Percentiles rank a stretch among this genome's conserved stretches.
These are phyloP conservation scores for Morone chrysops DNA, from an alignment of 2,113 vertebrate species.

Conservation along the genomic window DNA sequence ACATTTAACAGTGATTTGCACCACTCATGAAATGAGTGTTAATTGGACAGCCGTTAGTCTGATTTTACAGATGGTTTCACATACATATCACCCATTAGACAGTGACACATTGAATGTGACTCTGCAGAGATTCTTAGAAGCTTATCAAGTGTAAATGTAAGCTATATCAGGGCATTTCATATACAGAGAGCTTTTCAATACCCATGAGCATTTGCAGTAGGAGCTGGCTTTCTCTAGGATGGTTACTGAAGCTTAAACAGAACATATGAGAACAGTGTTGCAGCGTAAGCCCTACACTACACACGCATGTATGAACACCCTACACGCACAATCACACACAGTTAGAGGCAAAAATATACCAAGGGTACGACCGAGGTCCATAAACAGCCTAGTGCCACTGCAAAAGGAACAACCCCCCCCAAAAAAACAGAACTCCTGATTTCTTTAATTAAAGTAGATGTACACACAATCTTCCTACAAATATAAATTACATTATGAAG, in stretches of 20 bases:
- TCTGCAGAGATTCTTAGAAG: not conserved
- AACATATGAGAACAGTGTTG: conserved; percentile 57
- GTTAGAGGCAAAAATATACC: conserved; percentile 37
- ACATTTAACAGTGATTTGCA: not conserved
- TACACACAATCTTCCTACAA: too few species aligned
- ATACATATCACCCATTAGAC: conserved; percentile 5
- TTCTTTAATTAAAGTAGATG: not conserved
- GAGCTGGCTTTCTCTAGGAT: conserved; percentile 36
- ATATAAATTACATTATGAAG: not conserved
- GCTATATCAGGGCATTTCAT: conserved; percentile 6
- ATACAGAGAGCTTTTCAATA: not conserved
- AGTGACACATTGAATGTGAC: not conserved
- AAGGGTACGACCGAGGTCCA: conserved; percentile 4
- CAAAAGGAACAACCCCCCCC: not conserved
- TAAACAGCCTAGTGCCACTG: conserved; percentile 6
- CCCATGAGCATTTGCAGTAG: conserved; percentile 12
- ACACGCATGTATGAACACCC: conserved; percentile 1
- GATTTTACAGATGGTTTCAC: conserved; percentile 23
- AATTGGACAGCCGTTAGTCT: not conserved
- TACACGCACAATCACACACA: conserved; percentile 19
- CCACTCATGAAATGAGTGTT: not conserved
- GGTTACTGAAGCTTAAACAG: conserved; percentile 68
- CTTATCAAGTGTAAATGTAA: conserved; percentile 28
- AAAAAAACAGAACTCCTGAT: not conserved
- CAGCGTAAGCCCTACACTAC: conserved; percentile 44